Base-by-base conservation (phyloP, 2,797 vertebrate genomes). In the Alca torda region DNA sequence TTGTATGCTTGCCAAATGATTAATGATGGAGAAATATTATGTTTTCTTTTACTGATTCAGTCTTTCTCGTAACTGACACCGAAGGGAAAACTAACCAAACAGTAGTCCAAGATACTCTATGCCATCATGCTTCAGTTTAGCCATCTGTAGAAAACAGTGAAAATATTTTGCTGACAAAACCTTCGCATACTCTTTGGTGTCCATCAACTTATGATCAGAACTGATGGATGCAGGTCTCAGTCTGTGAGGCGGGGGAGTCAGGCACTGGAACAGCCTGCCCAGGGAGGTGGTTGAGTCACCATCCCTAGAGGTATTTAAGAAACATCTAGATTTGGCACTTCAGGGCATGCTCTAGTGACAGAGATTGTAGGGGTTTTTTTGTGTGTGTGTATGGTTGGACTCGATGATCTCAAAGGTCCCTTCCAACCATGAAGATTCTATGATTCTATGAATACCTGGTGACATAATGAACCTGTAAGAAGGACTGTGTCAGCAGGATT, bases 121-220 rank as follows among this genome's bases (percentile, higher is more conserved):
- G 56, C 33, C 35, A 41, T 72, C 28, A 10, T 54, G 35, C 77
- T 89, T 95, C 84, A 79, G 64, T 83, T 88, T 81, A 84, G 28
- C 28, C 30, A 31, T 61, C 19, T 6, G 4, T 48, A 43, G 56
- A 64, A 81, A 74, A 86, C 43, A 73, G 54, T 25, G 37, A 63
- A 78, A 63, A 35, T 64, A 68, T 65, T 91, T 87, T 95, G 83
- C 96, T 93, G 86, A 57, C 80, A 89, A 89, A 28, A 84, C 59
- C 63, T 83, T 87, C 76, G n/a, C 39, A 8, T 54, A 12, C 31
- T 84, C 3, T 50, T 80, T 79, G 63, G 25, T 63, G 56, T 39
- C 46, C 6, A 1, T 61, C 50, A 45, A 59, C 31, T 70, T 87
- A 13, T 0, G 8, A 24, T 59, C 51, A 67, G 43, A 79, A 50